Conservation (phyloP, 2,797 vertebrate genomes). For the Ctenopoma kingsleyae region DNA sequence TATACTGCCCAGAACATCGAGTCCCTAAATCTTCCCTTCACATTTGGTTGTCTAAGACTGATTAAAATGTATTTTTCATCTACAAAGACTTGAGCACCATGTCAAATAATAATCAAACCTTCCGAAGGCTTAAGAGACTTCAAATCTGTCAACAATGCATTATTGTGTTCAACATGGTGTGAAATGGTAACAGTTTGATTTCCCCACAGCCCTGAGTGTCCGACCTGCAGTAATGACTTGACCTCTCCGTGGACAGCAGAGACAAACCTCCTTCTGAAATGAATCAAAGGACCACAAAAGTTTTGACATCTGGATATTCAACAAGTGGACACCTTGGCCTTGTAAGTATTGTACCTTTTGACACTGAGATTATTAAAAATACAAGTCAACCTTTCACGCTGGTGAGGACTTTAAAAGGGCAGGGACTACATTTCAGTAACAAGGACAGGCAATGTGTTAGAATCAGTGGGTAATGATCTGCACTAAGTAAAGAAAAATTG, state of each 20-base stretch:
- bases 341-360: conserved; percentile 20
- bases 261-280: conserved; percentile 24
- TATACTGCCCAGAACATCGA: conserved; percentile 74
- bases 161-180: conserved; percentile 20
- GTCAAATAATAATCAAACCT: conserved; percentile 50
- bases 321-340: conserved; percentile 33
- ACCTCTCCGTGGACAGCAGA: conserved; percentile 26
- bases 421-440: conserved; percentile 48
- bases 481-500: conserved; percentile 26
- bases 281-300: conserved; percentile 34
- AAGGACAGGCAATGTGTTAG: conserved; percentile 41
- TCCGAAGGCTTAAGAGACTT: conserved; percentile 20
- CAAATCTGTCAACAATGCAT: conserved; percentile 30
- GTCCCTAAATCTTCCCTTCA: conserved; percentile 60
- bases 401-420: conserved; percentile 27
- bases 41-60: conserved; percentile 67
- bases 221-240: conserved; percentile 39
- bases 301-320: conserved; percentile 43
- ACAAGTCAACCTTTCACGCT: conserved; percentile 34
- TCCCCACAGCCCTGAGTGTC: conserved; percentile 48
- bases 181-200: conserved; percentile 35
- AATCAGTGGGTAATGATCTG: conserved; percentile 26
- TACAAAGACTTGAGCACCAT: conserved; percentile 55
- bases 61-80: conserved; percentile 50
- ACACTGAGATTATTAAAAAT: conserved; percentile 24